phyloP scores from a whole-genome alignment of 53 echinoderm and acorn worm species.

The Patiria pectinifera region DNA sequence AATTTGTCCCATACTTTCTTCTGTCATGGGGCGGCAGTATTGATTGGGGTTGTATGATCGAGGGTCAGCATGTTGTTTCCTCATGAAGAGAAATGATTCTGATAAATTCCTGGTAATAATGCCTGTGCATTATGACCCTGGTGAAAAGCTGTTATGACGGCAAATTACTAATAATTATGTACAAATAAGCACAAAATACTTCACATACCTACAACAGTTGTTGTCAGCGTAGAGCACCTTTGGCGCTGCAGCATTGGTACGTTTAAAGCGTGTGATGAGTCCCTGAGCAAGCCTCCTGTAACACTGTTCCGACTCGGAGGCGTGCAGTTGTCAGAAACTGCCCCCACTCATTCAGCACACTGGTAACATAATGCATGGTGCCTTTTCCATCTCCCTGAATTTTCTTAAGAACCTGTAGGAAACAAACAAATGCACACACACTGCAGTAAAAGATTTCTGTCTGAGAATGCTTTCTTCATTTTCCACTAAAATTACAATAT shows the following conservation, averaged over 20 bases:
- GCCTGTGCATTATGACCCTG: constrained; percentile 35
- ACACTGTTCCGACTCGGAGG: constrained; percentile 63
- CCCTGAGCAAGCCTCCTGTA: constrained; percentile 70
- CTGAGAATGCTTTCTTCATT: constrained; percentile 24
- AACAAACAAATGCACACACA: neutral
- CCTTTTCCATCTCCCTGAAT: constrained; percentile 67
- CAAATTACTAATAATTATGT: neutral
- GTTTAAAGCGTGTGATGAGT: constrained; percentile 59
- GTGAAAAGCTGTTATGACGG: constrained; percentile 45
- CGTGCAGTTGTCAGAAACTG: constrained; percentile 71
- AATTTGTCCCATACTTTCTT: no score
- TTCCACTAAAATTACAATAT: constrained; percentile 33
- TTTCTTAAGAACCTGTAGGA: constrained; percentile 76
- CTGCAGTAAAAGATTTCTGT: constrained; percentile 29
- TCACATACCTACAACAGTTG: constrained; percentile 75
- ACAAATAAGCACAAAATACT: constrained; percentile 15
- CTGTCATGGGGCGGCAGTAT: no score
- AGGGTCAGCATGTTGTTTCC: constrained; percentile 28
- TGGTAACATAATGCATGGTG: constrained; percentile 77
- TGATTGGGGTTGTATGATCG: constrained; percentile 31
- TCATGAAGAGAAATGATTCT: constrained; percentile 33
- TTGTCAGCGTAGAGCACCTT: constrained; percentile 76
- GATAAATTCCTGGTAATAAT: constrained; percentile 41
- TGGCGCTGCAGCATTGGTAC: constrained; percentile 66
- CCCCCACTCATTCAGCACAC: constrained; percentile 77